Base-by-base conservation (phyloP, 2,797 vertebrate genomes). In the Salmo trutta region DNA sequence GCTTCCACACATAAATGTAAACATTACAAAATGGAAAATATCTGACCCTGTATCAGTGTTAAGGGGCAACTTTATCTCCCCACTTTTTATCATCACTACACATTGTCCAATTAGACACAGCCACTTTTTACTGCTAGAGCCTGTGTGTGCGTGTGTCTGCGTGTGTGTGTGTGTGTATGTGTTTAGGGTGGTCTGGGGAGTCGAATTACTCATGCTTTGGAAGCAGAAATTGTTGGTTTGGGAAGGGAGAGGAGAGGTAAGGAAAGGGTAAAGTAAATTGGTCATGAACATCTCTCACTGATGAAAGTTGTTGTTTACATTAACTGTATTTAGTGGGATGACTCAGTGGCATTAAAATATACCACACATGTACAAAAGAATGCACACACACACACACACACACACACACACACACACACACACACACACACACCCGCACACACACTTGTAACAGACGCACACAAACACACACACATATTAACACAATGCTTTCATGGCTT, bases 51-150 rank as follows among this genome's bases (percentile, higher is more conserved):
- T 77, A 80, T 86, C 36, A 84, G 78, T 73, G 79, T 76, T 85
- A 75, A 79, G 65, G 72, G 62, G 47, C 75, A 62, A 85, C 72
- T 72, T 31, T 33, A 19, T 72, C 82, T 75, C 36, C 31, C 29
- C 17, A 33, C 36, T 75, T 81, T 75, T 85, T 89, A 90, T 92
- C 90, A 69, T 5, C 73, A 59, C 64, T 81, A 89, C 85, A 85
- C 84, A 85, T 91, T 88, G 81, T 70, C 70, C 85, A 88, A 88
- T 87, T 86, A 90, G 82, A 41, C 33, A 70, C 56, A 3, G 8
- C 7, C 21, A 62, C 5, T 56, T 70, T 74, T 62, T 74, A 29
- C 62, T 16, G 76, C 76, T 62, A 75, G 15, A 19, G 29, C 16
- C 4, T 15, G 66, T 15, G 65, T 29, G 27, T 15, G 29, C 16